A percentile compares a stretch with the other conserved stretches of the same genome.
These are phyloP conservation scores for Heterotilapia buettikoferi DNA, from an alignment of 2,113 vertebrate genomes.

Conservation along the genomic window DNA sequence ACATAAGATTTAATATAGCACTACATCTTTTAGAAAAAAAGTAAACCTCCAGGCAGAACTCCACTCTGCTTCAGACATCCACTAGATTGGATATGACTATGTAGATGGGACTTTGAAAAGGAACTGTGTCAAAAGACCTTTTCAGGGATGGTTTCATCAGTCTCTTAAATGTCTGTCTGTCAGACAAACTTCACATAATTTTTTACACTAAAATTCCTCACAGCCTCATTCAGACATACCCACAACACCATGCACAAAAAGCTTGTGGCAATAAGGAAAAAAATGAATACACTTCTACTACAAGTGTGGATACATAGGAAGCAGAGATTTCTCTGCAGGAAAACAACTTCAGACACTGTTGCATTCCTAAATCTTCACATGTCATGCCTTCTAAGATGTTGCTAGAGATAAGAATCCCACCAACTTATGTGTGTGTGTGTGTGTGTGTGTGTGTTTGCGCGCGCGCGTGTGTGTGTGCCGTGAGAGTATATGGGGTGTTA, in stretches of 20 bases:
- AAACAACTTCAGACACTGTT: background rate
- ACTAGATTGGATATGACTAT: background rate
- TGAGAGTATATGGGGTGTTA: slow-evolving; percentile 59
- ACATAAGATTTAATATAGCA: background rate
- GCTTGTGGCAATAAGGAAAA: background rate
- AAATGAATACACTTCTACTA: background rate
- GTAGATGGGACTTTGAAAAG: background rate
- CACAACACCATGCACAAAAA: background rate
- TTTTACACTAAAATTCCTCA: background rate
- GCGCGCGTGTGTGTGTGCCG: background rate
- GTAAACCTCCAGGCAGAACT: background rate
- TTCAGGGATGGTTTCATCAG: background rate
- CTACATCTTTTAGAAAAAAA: background rate
- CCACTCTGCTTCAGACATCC: background rate
- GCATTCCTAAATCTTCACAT: background rate
- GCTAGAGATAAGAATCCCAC: background rate
- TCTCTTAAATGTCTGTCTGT: background rate
- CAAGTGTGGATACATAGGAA: background rate
- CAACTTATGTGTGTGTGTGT: background rate
- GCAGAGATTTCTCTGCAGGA: background rate
- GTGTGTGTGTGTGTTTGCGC: rapidly evolving
- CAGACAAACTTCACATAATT: background rate
- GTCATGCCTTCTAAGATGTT: background rate
- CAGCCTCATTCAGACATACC: background rate
- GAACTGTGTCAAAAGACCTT: background rate